Conservation (phyloP, 30 jellyfish, hydroid and myxozoan genomes). For the Aurelia coerulea region DNA sequence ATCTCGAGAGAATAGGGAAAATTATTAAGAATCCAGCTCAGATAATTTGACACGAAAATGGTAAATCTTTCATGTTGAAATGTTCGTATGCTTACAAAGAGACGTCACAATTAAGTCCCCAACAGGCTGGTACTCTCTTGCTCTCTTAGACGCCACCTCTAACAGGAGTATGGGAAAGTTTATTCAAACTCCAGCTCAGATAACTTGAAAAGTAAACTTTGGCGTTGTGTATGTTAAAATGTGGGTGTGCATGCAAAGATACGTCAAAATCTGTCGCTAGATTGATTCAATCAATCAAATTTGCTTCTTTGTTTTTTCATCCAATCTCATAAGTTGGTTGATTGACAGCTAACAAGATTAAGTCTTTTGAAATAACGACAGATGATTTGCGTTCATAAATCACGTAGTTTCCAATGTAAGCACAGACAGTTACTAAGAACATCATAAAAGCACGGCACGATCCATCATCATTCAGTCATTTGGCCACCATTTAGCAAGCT, state of each 20-base stretch:
- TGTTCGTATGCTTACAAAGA: too few species aligned
- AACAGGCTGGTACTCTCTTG: background rate
- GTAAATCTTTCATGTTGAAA: too few species aligned
- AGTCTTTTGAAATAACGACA: constrained; percentile 66
- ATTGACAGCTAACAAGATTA: constrained; percentile 83
- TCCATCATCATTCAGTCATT: background rate
- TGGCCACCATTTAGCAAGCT: too few species aligned
- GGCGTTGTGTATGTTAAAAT: constrained; percentile 17
- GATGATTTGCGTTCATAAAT: constrained; percentile 64
- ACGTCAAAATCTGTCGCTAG: constrained; percentile 74
- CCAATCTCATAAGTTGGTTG: constrained; percentile 79
- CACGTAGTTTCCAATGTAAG: constrained; percentile 55
- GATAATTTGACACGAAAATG: too few species aligned
- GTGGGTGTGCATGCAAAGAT: constrained; percentile 45
- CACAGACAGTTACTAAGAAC: constrained; percentile 22
- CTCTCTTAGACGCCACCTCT: background rate
- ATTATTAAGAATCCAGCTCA: too few species aligned
- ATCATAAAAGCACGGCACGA: background rate
- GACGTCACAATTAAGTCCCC: too few species aligned
- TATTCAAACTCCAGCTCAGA: background rate
- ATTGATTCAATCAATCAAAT: constrained; percentile 65
- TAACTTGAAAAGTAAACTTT: constrained; percentile 16
- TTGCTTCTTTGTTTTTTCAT: constrained; percentile 45
- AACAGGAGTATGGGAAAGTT: background rate
- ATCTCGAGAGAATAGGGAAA: too few species aligned